Evolutionary conservation across 1,140 invertebrate species (phyloP).

Genomic region (Anastrepha ludens): DNA sequence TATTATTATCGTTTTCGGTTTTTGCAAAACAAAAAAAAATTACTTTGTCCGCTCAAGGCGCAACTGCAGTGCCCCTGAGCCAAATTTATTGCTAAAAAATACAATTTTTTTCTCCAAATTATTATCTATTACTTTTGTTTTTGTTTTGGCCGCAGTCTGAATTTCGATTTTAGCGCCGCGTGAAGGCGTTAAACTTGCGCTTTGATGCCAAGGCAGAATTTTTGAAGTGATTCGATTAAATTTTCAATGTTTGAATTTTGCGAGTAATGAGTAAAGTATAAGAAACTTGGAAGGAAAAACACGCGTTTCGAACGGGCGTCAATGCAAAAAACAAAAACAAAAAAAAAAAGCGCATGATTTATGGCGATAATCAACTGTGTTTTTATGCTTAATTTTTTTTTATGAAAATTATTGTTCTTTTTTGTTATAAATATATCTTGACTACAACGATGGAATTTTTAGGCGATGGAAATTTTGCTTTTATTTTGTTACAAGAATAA

Average conservation of each 20-base stretch:
- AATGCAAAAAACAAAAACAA: too few species aligned
- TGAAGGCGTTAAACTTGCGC: conserved; percentile 22
- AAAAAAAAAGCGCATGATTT: too few species aligned
- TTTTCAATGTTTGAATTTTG: background rate
- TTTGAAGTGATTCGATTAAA: background rate
- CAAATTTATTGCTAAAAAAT: conserved; percentile 1
- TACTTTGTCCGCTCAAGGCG: conserved; percentile 17
- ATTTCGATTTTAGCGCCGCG: conserved; percentile 5
- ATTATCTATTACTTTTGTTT: background rate
- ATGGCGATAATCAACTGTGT: too few species aligned
- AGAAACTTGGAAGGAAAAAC: background rate
- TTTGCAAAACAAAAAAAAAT: background rate
- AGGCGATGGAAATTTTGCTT: too few species aligned
- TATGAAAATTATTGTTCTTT: too few species aligned
- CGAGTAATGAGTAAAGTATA: background rate
- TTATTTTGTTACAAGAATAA: too few species aligned
- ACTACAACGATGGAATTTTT: too few species aligned
- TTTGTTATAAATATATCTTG: too few species aligned
- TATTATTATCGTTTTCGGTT: background rate
- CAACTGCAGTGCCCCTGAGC: conserved; percentile 21
- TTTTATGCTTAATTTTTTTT: too few species aligned
- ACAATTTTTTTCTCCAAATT: background rate
- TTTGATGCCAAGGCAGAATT: conserved; percentile 43
- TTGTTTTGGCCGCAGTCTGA: background rate
- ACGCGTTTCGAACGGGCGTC: background rate